Evolutionary conservation across 2,113 vertebrate genomes (phyloP).

Genomic region (human (Homo sapiens)): GRCh38 chr13:105346001-105346500

Average conservation of each 20-base stretch:
- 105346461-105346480: accelerated
- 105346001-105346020: constrained; percentile 18
- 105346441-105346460: accelerated
- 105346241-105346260: background rate
- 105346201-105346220: background rate
- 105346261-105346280: background rate
- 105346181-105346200: background rate
- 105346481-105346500: background rate
- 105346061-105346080: background rate
- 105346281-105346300: accelerated
- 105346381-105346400: background rate
- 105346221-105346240: background rate
- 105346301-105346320: background rate
- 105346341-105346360: background rate
- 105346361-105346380: accelerated
- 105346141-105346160: background rate
- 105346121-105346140: background rate
- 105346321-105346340: accelerated
- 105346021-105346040: background rate
- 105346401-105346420: accelerated
- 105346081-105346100: background rate
- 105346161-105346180: accelerated
- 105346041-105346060: constrained; percentile 32
- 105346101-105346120: background rate
- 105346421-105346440: accelerated